Conservation (phyloP, 2,797 vertebrate genomes). For the Erethizon dorsatum region DNA sequence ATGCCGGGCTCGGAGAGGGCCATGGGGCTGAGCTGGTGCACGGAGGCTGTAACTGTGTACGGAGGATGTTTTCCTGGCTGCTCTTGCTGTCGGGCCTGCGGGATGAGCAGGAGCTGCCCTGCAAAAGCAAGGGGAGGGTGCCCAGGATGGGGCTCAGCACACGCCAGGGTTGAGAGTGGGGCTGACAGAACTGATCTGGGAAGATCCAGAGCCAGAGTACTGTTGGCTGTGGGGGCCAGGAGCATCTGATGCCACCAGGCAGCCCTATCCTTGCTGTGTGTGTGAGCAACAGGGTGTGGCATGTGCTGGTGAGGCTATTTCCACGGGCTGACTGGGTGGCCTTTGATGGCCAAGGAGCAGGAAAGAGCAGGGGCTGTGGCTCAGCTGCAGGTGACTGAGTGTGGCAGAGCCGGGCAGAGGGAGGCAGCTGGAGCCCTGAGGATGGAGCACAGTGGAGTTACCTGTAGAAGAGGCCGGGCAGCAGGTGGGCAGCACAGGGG, state of each 20-base stretch:
- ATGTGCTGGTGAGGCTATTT: fast-evolving
- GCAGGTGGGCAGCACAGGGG: fast-evolving
- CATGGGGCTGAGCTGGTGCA: background rate
- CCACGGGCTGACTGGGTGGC: background rate
- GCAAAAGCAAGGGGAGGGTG: background rate
- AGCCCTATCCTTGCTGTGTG: fast-evolving
- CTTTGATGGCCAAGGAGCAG: background rate
- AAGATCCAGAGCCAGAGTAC: too few relatives aligned
- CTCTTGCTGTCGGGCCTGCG: too few relatives aligned
- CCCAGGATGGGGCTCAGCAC: fast-evolving
- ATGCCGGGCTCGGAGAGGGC: too few relatives aligned
- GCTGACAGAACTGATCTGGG: too few relatives aligned
- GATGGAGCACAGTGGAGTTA: too few relatives aligned
- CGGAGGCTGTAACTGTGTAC: fast-evolving
- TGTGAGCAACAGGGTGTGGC: fast-evolving
- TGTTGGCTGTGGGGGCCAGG: background rate
- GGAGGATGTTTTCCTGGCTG: background rate
- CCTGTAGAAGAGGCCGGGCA: fast-evolving
- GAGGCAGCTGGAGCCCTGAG: background rate
- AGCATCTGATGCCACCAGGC: fast-evolving
- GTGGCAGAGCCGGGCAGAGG: background rate
- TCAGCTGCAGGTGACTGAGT: background rate
- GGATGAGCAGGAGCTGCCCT: background rate
- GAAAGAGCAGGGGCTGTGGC: background rate
- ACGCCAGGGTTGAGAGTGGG: fast-evolving